Evolutionary conservation across 2,888 invertebrate genomes (phyloP), one percentile per base, ranked within the genome.

Genomic region (Raillietiella orientalis): DNA sequence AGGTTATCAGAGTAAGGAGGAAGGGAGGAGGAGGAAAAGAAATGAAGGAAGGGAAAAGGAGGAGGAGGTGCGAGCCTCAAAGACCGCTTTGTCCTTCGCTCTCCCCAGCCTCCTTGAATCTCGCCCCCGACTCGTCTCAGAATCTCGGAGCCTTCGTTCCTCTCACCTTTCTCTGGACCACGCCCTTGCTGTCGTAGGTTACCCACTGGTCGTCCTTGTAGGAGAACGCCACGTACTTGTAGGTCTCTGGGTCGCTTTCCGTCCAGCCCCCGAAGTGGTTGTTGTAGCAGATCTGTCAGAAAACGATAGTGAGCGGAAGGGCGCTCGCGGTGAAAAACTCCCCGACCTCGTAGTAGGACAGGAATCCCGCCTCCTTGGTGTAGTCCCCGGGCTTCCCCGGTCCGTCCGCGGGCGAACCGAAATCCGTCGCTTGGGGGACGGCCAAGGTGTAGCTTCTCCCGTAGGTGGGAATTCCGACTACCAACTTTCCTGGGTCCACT

Each of bases 381-480:
- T 74, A 74, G 29, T 74, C 74, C 4, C 82, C 82, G 45, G 75
- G 71, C 29, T 66, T 67, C 0, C 82, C 82, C 0, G 82, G 77
- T 0, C 77, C 79, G 40, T 77, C 75, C 1, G 79, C 66, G 0
- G 77, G 74, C 0, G 77, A 58, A 0, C 77, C 79, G n/a, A 79
- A 56, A 29, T 70, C 71, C 3, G 62, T 63, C 1, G 71, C 70
- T 15, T 74, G 72, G 23, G 66, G 62, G 44, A 77, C 77, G 41
- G 70, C 66, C 27, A 82, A 52, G 0, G 79, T 79, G 46, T 72
- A 84, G 0, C 79, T 74, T 23, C 82, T 57, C 2, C 82, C 77
- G 67, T 79, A 48, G 5, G 46, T 45, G 9, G 48, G 48, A 15
- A 48, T 38, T n/a, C 47, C 48, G 14, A 48, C 33, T 8, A 47